phyloP scores from a whole-genome alignment of 2,113 vertebrate species.

The Actenoides lindsayi region DNA sequence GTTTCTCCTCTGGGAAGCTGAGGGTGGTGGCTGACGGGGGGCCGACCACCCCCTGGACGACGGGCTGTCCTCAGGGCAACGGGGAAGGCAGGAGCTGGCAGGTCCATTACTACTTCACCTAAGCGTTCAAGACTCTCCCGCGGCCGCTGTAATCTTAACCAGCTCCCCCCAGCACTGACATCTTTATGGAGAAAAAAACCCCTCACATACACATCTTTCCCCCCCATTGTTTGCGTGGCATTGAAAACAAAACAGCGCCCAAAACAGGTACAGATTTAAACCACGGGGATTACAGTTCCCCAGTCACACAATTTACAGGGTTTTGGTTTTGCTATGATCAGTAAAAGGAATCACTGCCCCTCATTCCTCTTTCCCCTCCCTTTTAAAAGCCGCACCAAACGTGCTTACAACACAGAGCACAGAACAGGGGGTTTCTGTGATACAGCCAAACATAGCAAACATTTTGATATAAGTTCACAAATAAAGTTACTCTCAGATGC shows the following conservation, averaged over 20 bases:
- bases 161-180: slow-evolving; percentile 1
- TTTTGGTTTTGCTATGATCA: not conserved
- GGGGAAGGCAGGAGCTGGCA: not conserved
- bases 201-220: not conserved
- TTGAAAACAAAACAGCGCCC: not conserved
- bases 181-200: slow-evolving; percentile 17
- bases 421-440: not conserved
- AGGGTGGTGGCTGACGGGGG: not conserved
- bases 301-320: not conserved
- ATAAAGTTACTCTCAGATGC: not conserved
- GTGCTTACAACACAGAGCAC: not conserved
- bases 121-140: not conserved
- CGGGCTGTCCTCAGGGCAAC: not conserved
- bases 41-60: not conserved
- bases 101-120: not conserved
- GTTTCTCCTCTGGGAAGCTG: not conserved
- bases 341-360: not conserved
- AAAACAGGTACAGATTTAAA: not conserved
- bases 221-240: not conserved
- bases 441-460: slow-evolving; percentile 12
- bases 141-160: not conserved
- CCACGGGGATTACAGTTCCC: not conserved
- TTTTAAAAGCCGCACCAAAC: not conserved
- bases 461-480: not conserved
- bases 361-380: not conserved